Percentiles rank a stretch among this genome's conserved stretches.
These are phyloP conservation scores for Petrocephalus sullivani DNA, from an alignment of 2,797 vertebrate species.

Conservation along the genomic window DNA sequence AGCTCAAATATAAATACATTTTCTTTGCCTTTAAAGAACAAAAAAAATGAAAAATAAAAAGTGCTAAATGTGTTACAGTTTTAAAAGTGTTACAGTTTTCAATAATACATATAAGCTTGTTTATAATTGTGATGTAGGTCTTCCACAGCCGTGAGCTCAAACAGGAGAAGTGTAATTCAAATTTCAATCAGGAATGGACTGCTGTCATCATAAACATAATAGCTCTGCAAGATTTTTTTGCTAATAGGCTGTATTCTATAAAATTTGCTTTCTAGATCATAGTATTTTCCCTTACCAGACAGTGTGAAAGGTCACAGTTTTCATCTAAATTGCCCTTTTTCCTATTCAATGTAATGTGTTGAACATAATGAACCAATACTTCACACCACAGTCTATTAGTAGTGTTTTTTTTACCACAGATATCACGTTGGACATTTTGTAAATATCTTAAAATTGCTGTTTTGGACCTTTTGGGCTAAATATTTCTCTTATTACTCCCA, in stretches of 20 bases:
- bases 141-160: background rate
- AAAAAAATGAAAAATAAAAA: background rate
- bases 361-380: background rate
- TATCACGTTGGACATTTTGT: background rate
- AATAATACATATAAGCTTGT: background rate
- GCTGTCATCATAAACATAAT: background rate
- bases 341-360: background rate
- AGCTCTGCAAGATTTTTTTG: background rate
- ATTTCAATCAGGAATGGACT: background rate
- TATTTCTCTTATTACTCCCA: background rate
- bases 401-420: background rate
- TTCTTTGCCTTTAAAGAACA: background rate
- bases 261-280: background rate
- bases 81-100: background rate
- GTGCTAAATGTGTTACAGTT: too few relatives aligned
- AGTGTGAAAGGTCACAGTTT: background rate
- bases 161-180: background rate
- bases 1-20: background rate
- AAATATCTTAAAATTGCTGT: background rate
- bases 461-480: background rate
- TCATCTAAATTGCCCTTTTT: background rate
- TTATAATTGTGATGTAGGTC: background rate
- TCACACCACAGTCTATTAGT: background rate
- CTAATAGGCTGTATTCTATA: background rate
- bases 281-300: background rate